phyloP scores from a whole-genome alignment of 2,888 invertebrate genomes.

The Erannis defoliaria region DNA sequence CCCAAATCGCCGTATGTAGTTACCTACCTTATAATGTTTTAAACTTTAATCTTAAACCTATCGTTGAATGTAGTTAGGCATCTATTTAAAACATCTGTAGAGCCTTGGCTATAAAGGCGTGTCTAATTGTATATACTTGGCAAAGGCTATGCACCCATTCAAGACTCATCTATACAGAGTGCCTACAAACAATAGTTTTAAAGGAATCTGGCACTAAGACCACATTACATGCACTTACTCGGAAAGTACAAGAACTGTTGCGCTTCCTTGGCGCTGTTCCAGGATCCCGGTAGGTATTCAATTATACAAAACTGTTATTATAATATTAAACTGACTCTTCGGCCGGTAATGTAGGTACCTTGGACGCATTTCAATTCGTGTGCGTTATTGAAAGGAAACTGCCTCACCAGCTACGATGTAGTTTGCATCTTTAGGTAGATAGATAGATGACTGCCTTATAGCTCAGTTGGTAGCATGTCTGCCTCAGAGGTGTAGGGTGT shows the following conservation, averaged over 20 bases:
- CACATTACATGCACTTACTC: constrained; percentile 25
- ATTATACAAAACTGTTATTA: constrained; percentile 29
- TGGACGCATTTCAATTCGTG: constrained; percentile 30
- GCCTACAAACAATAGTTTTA: constrained; percentile 16
- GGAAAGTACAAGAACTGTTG: constrained; percentile 29
- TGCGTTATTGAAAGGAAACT: not conserved
- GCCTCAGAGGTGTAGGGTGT: no score
- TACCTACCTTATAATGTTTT: no score
- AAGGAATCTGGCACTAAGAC: constrained; percentile 23
- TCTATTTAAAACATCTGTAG: not conserved
- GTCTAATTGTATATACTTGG: not conserved
- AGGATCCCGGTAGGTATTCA: constrained; percentile 19
- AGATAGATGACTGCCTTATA: no score
- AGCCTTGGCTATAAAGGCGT: not conserved
- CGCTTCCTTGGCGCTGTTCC: constrained; percentile 28
- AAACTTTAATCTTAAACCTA: not conserved
- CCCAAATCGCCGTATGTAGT: no score
- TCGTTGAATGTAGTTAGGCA: not conserved
- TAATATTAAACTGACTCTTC: constrained; percentile 15
- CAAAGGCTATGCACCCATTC: not conserved
- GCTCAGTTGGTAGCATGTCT: no score
- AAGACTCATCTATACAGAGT: constrained; percentile 1
- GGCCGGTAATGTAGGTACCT: constrained; percentile 14
- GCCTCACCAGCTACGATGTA: not conserved
- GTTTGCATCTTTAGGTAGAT: not conserved